These are phyloP conservation scores for Ivindomyrus marchei DNA, from an alignment of 2,113 vertebrate genomes.

Conservation along the genomic window DNA sequence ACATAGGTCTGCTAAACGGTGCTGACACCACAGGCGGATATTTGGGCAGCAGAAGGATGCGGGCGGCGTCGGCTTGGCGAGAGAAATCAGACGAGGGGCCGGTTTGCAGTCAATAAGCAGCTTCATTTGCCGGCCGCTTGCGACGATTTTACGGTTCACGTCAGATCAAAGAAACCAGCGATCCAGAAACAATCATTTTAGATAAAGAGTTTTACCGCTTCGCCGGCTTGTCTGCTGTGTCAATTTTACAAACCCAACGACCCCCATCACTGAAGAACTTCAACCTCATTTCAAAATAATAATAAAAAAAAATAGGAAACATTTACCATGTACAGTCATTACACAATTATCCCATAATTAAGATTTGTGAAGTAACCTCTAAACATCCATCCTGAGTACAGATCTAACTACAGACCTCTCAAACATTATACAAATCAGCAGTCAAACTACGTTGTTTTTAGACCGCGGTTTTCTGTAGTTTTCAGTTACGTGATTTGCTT, in stretches of 20 bases:
- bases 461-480: not conserved
- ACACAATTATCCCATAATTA: not conserved
- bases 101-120: conserved; percentile 58
- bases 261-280: not conserved
- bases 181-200: conserved; percentile 57
- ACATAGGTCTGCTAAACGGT: not conserved
- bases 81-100: not conserved
- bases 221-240: conserved; percentile 42
- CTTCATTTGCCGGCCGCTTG: conserved; percentile 52
- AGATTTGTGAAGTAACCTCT: not conserved
- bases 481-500: not conserved
- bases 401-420: not conserved
- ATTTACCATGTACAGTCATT: not conserved
- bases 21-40: not conserved
- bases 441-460: not conserved
- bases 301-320: not conserved
- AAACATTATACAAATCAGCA: not conserved
- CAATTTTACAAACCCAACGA: not conserved
- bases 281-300: not conserved
- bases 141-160: conserved; percentile 54
- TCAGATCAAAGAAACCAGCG: conserved; percentile 49
- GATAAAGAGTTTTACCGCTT: conserved; percentile 48
- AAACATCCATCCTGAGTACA: not conserved
- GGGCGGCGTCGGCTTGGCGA: not conserved
- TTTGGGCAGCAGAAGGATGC: not conserved